Evolutionary conservation across 2,797 vertebrate genomes (phyloP), one percentile per base, ranked within the genome.

Genomic region (Agapornis canus): DNA sequence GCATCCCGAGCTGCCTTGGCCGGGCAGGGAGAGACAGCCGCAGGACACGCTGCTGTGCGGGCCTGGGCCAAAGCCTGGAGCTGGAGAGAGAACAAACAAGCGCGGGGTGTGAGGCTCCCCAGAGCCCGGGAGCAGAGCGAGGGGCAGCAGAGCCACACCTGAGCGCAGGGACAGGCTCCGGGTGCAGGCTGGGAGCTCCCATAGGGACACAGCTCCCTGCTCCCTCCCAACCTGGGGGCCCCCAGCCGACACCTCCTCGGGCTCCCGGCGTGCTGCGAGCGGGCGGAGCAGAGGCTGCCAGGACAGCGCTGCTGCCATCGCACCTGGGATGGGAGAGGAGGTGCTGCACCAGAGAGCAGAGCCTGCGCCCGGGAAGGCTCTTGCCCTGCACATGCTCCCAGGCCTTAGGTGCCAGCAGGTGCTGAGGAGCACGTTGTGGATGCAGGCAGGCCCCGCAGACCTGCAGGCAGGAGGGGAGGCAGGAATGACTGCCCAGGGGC

Each of bases 361-460:
- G 0, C 17, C 16, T 29, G 27, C 32, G 31, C 39, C 29, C 39
- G n/a, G 32, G 32, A 31, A 27, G n/a, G 1, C 51, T 59, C 18
- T 10, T 5, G 29, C 29, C 29, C 1, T 3, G 43, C 25, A 51
- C 37, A 11, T 29, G 23, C 19, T 35, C 37, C 0, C 1, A 20
- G 71, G 13, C 18, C 32, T 2, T 7, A 0, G 19, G 26, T 51
- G 42, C 60, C 3, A 0, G 42, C 1, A 0, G 82, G 17, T 42
- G 68, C 64, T 61, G 42, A 7, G 54, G 54, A 72, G 13, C 14
- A 54, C 0, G 0, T 76, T 59, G 54, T 13, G 5, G 39, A n/a
- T 31, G n/a, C 43, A 40, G 57, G 49, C 39, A 52, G 49, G 47
- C 11, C 37, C n/a, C 5, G 0, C 22, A 51, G 42, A 40, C 9